Conservation (phyloP, 2,113 vertebrate genomes). For the Stercorarius parasiticus region DNA sequence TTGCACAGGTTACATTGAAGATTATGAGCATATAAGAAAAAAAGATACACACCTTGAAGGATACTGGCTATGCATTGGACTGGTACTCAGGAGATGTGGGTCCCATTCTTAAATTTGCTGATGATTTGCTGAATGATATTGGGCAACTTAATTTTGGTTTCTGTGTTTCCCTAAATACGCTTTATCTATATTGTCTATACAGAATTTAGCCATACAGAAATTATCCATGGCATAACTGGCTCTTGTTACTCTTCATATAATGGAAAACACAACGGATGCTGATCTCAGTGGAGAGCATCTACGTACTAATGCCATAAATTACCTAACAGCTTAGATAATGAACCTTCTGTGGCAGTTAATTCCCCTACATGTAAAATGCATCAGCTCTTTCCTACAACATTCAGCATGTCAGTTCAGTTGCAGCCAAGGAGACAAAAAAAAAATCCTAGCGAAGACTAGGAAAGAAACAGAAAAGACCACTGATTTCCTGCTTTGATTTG, state of each 20-base stretch:
- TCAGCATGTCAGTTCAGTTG: not conserved
- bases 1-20: not conserved
- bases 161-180: not conserved
- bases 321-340: not conserved
- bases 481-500: not conserved
- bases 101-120: not conserved
- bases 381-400: not conserved
- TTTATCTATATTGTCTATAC: not conserved
- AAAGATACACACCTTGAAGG: not conserved
- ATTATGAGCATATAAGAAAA: not conserved
- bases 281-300: not conserved
- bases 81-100: not conserved
- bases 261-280: not conserved
- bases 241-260: not conserved
- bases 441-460: not conserved
- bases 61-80: not conserved
- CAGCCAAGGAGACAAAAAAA: not conserved
- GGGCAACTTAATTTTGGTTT: not conserved
- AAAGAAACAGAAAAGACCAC: not conserved
- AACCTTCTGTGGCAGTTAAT: not conserved
- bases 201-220: not conserved
- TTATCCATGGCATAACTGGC: not conserved
- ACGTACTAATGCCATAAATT: not conserved
- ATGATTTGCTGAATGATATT: not conserved
- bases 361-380: not conserved